phyloP scores from a whole-genome alignment of 2,113 vertebrate species.

The Hippocampus barbouri region DNA sequence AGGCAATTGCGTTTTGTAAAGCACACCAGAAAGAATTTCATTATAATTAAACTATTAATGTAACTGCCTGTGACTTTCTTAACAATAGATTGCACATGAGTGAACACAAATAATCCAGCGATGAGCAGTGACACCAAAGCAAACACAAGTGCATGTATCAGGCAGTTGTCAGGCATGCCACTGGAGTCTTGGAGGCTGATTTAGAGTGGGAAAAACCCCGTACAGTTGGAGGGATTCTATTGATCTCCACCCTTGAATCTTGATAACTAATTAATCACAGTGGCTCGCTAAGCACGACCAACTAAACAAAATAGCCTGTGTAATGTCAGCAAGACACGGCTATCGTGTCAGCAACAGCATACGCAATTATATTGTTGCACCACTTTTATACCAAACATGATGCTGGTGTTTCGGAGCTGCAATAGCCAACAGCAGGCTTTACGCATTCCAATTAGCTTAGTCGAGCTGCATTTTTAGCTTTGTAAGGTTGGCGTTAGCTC shows the following conservation, averaged over 20 bases:
- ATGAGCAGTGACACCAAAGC: slow-evolving; percentile 7
- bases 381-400: neutral
- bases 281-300: slow-evolving; percentile 29
- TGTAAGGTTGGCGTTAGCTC: slow-evolving; percentile 39
- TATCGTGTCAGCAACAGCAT: slow-evolving; percentile 11
- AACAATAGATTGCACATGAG: neutral
- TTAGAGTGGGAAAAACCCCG: neutral
- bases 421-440: slow-evolving; percentile 39
- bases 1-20: slow-evolving; percentile 11
- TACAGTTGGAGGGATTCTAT: slow-evolving; percentile 3
- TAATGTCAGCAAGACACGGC: slow-evolving; percentile 33
- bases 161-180: slow-evolving; percentile 4
- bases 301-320: slow-evolving; percentile 23
- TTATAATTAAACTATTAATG: neutral
- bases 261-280: slow-evolving; percentile 55
- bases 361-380: slow-evolving; percentile 10
- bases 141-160: neutral
- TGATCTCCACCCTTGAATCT: slow-evolving; percentile 9
- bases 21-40: neutral
- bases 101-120: neutral
- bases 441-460: slow-evolving; percentile 55
- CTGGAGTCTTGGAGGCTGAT: slow-evolving; percentile 1
- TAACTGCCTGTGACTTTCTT: neutral
- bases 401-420: slow-evolving; percentile 12
- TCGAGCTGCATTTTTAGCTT: slow-evolving; percentile 31